These are phyloP conservation scores for Myrmophylax atrothorax DNA, from an alignment of 2,113 vertebrate genomes.

Conservation along the genomic window DNA sequence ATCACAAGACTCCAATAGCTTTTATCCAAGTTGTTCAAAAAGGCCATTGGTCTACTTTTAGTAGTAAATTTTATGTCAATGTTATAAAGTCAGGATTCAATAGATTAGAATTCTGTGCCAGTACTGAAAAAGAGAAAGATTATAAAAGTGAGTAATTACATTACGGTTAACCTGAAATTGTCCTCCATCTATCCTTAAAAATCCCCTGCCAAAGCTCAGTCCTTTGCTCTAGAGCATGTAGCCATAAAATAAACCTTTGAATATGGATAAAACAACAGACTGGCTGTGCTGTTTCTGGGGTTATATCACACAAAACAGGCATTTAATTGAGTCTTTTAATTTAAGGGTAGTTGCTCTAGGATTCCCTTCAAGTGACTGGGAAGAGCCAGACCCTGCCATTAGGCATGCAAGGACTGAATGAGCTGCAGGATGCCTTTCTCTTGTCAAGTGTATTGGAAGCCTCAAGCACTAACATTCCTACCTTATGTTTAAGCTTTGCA, in stretches of 20 bases:
- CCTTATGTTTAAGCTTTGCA: conserved; percentile 22
- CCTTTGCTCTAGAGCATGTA: not conserved
- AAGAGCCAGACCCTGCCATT: not conserved
- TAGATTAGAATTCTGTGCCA: not conserved
- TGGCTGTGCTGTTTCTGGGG: not conserved
- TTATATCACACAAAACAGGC: not conserved
- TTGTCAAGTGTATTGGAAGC: not conserved
- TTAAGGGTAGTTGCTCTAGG: not conserved
- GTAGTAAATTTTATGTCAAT: not conserved
- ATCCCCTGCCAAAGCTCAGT: not conserved
- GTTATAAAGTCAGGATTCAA: not conserved
- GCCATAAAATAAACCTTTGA: not conserved
- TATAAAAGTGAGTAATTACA: not conserved
- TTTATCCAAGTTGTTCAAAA: not conserved
- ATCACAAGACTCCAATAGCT: not conserved
- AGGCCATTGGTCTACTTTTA: not conserved
- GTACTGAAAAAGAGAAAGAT: not conserved
- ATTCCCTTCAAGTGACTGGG: not conserved
- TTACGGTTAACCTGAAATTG: not conserved
- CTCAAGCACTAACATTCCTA: not conserved
- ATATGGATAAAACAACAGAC: not conserved
- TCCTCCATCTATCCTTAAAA: not conserved
- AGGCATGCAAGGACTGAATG: not conserved
- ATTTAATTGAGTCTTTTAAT: not conserved
- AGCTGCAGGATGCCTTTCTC: not conserved